phyloP scores from a whole-genome alignment of 2,797 vertebrate species.

The Scolopax rusticola region DNA sequence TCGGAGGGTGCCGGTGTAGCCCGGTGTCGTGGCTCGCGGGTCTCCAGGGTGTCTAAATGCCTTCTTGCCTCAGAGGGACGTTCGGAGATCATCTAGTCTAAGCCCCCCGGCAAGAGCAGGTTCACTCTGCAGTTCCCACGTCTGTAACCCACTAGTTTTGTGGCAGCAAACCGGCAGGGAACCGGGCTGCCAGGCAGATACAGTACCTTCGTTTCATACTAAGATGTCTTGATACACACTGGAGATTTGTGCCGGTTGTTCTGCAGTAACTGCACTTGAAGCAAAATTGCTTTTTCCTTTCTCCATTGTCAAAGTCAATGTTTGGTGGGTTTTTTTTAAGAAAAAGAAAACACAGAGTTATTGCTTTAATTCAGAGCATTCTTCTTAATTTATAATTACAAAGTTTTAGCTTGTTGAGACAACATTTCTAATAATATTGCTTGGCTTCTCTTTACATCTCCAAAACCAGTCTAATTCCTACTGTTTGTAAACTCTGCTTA shows the following conservation, averaged over 20 bases:
- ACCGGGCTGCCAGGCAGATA: not conserved
- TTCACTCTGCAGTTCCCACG: not conserved
- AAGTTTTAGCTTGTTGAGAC: not conserved
- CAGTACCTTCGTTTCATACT: not conserved
- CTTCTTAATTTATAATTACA: not conserved
- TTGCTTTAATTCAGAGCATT: not conserved
- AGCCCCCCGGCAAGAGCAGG: not conserved
- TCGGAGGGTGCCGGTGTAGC: not conserved
- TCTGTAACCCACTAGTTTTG: not conserved
- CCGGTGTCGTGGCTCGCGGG: accelerated
- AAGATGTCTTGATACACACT: not conserved
- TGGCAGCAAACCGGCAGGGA: not conserved
- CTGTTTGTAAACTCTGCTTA: not conserved
- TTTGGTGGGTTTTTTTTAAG: not conserved
- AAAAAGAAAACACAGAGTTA: not conserved
- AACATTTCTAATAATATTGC: not conserved
- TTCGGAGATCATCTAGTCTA: not conserved
- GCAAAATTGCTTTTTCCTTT: not conserved
- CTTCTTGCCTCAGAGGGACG: not conserved
- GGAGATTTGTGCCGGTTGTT: not conserved
- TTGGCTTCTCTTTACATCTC: not conserved
- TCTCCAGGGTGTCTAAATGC: not conserved
- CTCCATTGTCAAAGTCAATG: not conserved
- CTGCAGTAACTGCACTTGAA: not conserved
- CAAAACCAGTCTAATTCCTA: not conserved